phyloP scores from a whole-genome alignment of 1,140 invertebrate genomes.

The Phortica variegata region DNA sequence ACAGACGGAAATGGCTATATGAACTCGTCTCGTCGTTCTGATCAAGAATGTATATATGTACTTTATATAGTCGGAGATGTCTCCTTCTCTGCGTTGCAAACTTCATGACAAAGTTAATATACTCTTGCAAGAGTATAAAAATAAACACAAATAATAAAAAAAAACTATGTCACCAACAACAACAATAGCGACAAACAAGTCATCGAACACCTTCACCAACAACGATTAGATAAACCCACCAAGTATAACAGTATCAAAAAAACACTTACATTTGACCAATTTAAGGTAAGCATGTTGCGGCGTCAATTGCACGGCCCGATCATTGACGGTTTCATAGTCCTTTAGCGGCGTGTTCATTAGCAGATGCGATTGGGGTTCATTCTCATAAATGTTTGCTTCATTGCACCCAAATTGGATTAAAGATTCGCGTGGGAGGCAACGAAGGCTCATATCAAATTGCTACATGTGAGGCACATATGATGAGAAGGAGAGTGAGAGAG shows the following conservation, averaged over 20 bases:
- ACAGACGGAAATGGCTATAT: no score
- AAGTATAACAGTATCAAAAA: background rate
- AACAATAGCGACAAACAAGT: no score
- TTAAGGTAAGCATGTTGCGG: slow-evolving; percentile 63
- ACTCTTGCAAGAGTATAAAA: background rate
- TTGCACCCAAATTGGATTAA: slow-evolving; percentile 33
- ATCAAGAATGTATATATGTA: no score
- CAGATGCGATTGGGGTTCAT: slow-evolving; percentile 38
- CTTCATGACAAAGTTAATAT: background rate
- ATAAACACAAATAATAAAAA: no score
- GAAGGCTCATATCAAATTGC: slow-evolving; percentile 29
- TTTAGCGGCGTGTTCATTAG: slow-evolving; percentile 45
- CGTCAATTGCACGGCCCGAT: slow-evolving; percentile 63
- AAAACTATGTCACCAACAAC: no score
- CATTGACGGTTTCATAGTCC: slow-evolving; percentile 44
- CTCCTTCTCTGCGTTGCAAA: background rate
- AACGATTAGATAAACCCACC: background rate
- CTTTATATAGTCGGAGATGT: no score
- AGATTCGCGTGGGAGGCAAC: slow-evolving; percentile 35
- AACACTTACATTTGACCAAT: slow-evolving; percentile 56
- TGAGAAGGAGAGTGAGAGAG: background rate
- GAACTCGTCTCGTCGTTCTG: no score
- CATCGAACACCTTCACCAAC: no score
- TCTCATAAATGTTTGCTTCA: slow-evolving; percentile 35
- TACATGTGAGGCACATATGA: no score